Evolutionary conservation across 2,113 vertebrate genomes (phyloP).

Genomic region (Spea bombifrons): DNA sequence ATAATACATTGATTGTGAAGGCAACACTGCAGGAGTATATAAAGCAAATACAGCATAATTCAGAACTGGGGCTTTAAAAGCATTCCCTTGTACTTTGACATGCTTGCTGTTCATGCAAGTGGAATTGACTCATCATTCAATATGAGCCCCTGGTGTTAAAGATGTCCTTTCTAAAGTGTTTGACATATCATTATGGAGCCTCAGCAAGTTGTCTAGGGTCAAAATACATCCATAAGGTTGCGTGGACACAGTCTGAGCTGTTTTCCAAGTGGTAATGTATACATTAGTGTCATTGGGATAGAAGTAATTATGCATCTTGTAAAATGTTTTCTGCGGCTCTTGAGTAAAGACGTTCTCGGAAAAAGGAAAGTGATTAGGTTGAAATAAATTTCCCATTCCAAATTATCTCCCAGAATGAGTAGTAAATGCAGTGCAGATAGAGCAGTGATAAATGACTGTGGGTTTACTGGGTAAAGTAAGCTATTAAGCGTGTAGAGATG

Average conservation of each 20-base stretch:
- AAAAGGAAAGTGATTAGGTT: not conserved
- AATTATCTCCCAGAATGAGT: not conserved
- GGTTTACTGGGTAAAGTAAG: not conserved
- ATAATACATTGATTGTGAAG: no score
- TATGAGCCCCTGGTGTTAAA: conserved; percentile 46
- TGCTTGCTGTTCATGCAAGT: conserved; percentile 35
- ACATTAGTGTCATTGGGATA: conserved; percentile 42
- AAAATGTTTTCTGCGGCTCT: conserved; percentile 3
- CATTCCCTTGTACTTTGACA: not conserved
- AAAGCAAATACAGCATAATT: not conserved
- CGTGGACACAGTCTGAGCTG: conserved; percentile 27
- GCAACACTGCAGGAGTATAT: no score
- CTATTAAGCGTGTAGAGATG: not conserved
- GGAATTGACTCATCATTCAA: conserved; percentile 45
- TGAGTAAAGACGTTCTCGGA: not conserved
- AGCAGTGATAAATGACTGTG: not conserved
- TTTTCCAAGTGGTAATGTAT: conserved; percentile 37
- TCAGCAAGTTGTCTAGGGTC: conserved; percentile 31
- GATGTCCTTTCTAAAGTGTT: conserved; percentile 44
- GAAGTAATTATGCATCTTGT: conserved; percentile 23
- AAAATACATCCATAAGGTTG: conserved; percentile 43
- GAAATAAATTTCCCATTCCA: not conserved
- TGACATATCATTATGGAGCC: conserved; percentile 38
- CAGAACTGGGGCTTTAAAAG: conserved; percentile 6
- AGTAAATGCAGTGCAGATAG: not conserved